Base-by-base conservation (phyloP, 2,113 vertebrate genomes). In the Drymodes brunneopygia region DNA sequence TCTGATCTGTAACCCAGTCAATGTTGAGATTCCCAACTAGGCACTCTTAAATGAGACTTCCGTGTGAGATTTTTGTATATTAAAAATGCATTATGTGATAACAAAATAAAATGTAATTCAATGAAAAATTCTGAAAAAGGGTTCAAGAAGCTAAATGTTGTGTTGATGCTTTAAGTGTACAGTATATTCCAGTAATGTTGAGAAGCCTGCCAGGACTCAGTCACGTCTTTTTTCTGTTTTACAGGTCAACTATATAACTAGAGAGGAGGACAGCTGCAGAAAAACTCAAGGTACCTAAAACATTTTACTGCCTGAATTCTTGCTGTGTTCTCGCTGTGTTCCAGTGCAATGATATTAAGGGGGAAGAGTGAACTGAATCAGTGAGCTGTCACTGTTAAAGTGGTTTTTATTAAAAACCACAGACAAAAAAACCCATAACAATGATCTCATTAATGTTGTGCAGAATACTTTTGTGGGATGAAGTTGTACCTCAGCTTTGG, bases 281-380 rank as follows among this genome's bases (percentile, higher is more conserved):
- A 92, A 92, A 96, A 82, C 69, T 88, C 86, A 82, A 97, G 96
- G 96, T 97, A 97, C 65, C 22, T 64, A 44, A 74, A 84, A 19
- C 14, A 33, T 56, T 88, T 92, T 83, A 64, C 54, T 95, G 24
- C 53, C n/a, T 86, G 72, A 83, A 66, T 92, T 90, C 42, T 83
- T 86, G 13, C 44, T 74, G 10, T 57, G 17, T 54, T 86, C 28
- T 78, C 78, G 20, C 69, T 48, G 6, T 50, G 11, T 44, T 67
- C 27, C 64, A 42, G 19, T 57, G 13, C 78, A 56, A 64, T 3
- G 15, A 15, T 78, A 81, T 86, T 71, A 81, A 53, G 10, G 29
- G 10, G 12, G 5, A 72, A 27, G 45, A 75, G 45, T 23, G 44
- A 82, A 81, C 13, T 67, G 47, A 54, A 71, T 73, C 35, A 19